Evolutionary conservation across 2,113 vertebrate genomes (phyloP).

Genomic region (Oryzias woworae): DNA sequence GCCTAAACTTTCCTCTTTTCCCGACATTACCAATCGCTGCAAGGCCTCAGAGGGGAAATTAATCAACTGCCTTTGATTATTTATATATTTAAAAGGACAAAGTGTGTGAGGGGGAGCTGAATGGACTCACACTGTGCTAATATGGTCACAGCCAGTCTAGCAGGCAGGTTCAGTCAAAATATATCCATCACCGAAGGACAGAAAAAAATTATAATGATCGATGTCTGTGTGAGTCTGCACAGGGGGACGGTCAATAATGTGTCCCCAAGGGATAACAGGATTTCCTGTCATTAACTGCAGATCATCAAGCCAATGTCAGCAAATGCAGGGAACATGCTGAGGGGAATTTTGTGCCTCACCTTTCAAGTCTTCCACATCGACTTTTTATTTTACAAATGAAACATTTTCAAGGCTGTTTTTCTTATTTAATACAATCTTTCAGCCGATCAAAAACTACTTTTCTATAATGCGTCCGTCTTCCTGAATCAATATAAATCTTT

Average conservation of each 20-base stretch:
- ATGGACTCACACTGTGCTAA: slow-evolving; percentile 53
- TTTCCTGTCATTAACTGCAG: background rate
- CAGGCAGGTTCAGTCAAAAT: slow-evolving; percentile 44
- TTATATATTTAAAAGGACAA: slow-evolving; percentile 61
- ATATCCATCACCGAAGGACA: slow-evolving; percentile 35
- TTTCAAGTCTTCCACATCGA: no score
- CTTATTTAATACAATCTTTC: no score
- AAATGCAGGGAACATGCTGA: background rate
- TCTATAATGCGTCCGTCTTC: no score
- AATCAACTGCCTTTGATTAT: slow-evolving; percentile 62
- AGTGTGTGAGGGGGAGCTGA: slow-evolving; percentile 22
- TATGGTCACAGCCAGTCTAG: slow-evolving; percentile 38
- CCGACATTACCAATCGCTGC: slow-evolving; percentile 36
- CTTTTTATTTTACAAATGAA: no score
- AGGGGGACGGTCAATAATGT: background rate
- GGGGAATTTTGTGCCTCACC: no score
- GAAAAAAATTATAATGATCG: background rate
- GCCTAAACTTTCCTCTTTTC: slow-evolving; percentile 36
- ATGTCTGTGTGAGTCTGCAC: background rate
- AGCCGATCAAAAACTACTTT: no score
- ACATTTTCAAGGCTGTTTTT: no score
- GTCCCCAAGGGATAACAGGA: background rate
- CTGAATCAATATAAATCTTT: no score
- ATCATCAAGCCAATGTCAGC: background rate
- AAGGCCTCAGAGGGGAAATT: slow-evolving; percentile 56